A percentile compares a stretch with the other conserved stretches of the same genome.
Evolutionary conservation across 2,888 invertebrate genomes (phyloP).

Genomic region (Drosophila neotestacea): DNA sequence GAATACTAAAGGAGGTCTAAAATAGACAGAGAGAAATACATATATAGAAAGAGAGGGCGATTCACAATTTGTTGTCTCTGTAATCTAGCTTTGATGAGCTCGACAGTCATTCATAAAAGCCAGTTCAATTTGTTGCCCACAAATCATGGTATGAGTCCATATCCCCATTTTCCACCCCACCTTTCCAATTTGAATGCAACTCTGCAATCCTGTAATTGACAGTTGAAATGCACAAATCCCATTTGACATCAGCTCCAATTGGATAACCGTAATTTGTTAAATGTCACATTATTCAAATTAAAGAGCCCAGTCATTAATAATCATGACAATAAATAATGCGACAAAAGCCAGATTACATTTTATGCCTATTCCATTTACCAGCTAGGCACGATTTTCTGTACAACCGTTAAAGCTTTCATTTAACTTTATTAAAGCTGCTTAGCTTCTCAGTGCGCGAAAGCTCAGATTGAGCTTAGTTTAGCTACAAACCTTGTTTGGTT

Average conservation of each 20-base stretch:
- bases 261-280: slow-evolving; percentile 55
- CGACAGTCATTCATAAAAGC: slow-evolving; percentile 58
- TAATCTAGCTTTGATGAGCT: slow-evolving; percentile 57
- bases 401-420: neutral
- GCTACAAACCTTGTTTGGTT: neutral
- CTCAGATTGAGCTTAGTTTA: neutral
- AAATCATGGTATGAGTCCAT: slow-evolving; percentile 19
- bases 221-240: slow-evolving; percentile 56
- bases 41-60: neutral
- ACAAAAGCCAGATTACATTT: slow-evolving; percentile 25
- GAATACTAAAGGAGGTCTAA: neutral
- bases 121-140: slow-evolving; percentile 59
- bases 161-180: neutral
- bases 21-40: neutral
- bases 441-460: neutral
- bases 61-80: slow-evolving; percentile 47
- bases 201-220: slow-evolving; percentile 57
- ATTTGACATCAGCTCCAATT: slow-evolving; percentile 49
- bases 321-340: slow-evolving; percentile 37
- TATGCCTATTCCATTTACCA: neutral
- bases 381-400: no score
- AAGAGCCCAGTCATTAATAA: slow-evolving; percentile 42
- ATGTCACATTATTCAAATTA: slow-evolving; percentile 52
- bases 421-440: neutral
- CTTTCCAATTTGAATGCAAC: slow-evolving; percentile 9